Evolutionary conservation across 2,888 invertebrate species (phyloP).

Genomic region (Sabatieria punctata): DNA sequence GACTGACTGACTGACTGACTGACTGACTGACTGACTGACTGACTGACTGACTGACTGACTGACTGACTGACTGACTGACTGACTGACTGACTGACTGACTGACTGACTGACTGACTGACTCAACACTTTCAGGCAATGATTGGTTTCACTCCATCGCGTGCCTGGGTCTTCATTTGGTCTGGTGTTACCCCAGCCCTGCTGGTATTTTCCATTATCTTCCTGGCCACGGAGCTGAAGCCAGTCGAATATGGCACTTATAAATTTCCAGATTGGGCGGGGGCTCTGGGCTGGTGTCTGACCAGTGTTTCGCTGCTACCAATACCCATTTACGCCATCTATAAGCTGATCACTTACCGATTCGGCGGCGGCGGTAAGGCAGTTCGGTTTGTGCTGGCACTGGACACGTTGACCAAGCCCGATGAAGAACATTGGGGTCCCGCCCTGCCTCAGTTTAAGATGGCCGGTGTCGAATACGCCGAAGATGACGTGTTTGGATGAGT

Average conservation of each 20-base stretch:
- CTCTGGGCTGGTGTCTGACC: conserved; percentile 25
- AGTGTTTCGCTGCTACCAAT: conserved; percentile 26
- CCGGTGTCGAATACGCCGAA: conserved; percentile 6
- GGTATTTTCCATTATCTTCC: conserved; percentile 26
- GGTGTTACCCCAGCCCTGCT: conserved; percentile 27
- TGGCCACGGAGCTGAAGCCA: conserved; percentile 27
- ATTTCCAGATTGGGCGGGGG: conserved; percentile 30
- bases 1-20: no score
- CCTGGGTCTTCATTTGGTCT: conserved; percentile 29
- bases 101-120: background rate
- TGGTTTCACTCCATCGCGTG: conserved; percentile 19
- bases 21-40: no score
- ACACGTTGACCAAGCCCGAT: background rate
- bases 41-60: no score
- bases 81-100: background rate
- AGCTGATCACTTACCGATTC: conserved; percentile 11
- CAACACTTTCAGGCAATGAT: conserved; percentile 23
- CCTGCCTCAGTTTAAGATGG: conserved; percentile 5
- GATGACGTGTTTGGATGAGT: conserved; percentile 10
- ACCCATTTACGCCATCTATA: conserved; percentile 23
- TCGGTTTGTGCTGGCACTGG: background rate
- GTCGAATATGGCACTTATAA: conserved; percentile 21
- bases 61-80: no score
- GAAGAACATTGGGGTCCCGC: conserved; percentile 8
- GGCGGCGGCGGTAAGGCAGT: background rate